phyloP scores from a whole-genome alignment of 2,888 invertebrate genomes.

The Brenthis ino region DNA sequence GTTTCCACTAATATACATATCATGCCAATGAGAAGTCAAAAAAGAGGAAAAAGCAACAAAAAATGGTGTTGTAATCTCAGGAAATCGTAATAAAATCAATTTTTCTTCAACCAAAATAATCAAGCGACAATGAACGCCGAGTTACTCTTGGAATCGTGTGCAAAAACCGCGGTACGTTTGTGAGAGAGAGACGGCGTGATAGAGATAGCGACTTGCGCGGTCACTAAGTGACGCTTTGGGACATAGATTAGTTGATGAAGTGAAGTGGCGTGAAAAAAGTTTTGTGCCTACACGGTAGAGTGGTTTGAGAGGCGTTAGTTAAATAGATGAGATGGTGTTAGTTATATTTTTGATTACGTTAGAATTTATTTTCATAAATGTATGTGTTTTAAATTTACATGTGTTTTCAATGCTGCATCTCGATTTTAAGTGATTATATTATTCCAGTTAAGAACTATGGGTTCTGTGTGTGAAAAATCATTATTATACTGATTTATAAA shows the following conservation, averaged over 20 bases:
- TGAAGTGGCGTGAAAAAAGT: constrained; percentile 14
- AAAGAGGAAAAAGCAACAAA: no score
- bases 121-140: constrained; percentile 41
- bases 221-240: constrained; percentile 53
- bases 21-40: no score
- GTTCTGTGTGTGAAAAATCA: no score
- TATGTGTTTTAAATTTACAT: no score
- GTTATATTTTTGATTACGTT: not conserved
- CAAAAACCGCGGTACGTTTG: constrained; percentile 71
- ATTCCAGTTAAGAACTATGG: no score
- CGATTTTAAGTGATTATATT: no score
- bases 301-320: not conserved
- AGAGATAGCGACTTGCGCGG: constrained; percentile 54
- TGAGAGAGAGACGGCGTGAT: constrained; percentile 51
- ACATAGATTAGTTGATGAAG: constrained; percentile 50
- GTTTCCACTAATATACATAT: no score
- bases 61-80: no score
- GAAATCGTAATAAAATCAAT: not conserved
- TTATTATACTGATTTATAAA: no score
- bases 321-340: no score
- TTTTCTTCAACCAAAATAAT: constrained; percentile 3
- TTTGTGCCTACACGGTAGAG: constrained; percentile 8
- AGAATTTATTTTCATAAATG: no score
- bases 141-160: constrained; percentile 39
- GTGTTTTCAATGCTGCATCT: no score